These are phyloP conservation scores for Gastrophryne carolinensis DNA, from an alignment of 2,797 vertebrate species.

Conservation along the genomic window DNA sequence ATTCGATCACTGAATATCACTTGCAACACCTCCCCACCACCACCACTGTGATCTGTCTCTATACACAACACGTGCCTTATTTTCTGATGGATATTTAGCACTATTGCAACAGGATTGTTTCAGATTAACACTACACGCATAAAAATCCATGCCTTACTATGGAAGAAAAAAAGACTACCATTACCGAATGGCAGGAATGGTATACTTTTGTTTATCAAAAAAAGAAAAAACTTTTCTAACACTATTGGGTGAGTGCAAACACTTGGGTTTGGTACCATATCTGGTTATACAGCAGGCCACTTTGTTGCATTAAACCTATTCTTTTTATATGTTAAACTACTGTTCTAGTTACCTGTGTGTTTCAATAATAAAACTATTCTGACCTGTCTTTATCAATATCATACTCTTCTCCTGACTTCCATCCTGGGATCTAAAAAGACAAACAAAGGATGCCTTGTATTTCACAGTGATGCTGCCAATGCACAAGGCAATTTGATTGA, in stretches of 20 bases:
- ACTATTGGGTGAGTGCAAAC: background rate
- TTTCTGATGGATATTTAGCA: background rate
- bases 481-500: no score
- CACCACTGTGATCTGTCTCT: background rate
- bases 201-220: background rate
- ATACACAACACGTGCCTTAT: constrained; percentile 41
- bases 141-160: background rate
- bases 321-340: background rate
- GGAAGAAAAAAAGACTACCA: background rate
- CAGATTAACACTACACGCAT: background rate
- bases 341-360: background rate
- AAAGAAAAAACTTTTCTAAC: background rate
- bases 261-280: background rate
- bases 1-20: constrained; percentile 46
- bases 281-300: background rate
- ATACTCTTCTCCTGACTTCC: no score
- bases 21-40: constrained; percentile 46
- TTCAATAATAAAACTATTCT: background rate
- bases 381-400: background rate
- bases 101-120: background rate
- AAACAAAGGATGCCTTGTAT: no score
- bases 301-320: background rate
- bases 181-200: background rate
- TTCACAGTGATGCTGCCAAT: no score
- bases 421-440: no score